phyloP scores from a whole-genome alignment of 2,113 vertebrate species.

The Corvus moneduloides region DNA sequence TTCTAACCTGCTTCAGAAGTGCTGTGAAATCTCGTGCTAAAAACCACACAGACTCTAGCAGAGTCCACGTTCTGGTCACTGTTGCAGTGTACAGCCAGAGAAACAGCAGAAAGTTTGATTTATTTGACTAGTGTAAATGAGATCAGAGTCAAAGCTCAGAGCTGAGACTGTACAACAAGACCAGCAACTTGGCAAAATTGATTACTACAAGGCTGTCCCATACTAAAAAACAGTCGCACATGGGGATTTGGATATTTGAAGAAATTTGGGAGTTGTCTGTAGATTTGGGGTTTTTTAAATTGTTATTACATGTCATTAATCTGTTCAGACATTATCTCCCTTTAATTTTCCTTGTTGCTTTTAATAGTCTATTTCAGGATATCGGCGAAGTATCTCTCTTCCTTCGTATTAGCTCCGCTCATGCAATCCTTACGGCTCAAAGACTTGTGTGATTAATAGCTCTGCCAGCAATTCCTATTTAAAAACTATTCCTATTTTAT shows the following conservation, averaged over 20 bases:
- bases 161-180: neutral
- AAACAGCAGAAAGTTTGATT: neutral
- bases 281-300: neutral
- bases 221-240: neutral
- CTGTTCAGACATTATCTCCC: slow-evolving; percentile 39
- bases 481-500: slow-evolving; percentile 41
- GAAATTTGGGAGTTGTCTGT: neutral
- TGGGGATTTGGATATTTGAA: neutral
- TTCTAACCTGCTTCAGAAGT: neutral
- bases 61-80: neutral
- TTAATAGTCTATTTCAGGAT: slow-evolving; percentile 6
- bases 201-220: neutral
- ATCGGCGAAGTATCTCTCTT: neutral
- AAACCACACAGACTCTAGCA: neutral
- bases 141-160: neutral
- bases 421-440: neutral
- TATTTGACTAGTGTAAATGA: neutral
- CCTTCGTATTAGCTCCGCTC: neutral
- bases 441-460: slow-evolving; percentile 56
- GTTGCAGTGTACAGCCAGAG: neutral
- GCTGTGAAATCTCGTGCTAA: neutral
- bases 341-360: neutral
- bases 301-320: slow-evolving; percentile 40
- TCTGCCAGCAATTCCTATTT: slow-evolving; percentile 53
- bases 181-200: neutral